Percentiles rank a stretch among this genome's conserved stretches.
These are phyloP conservation scores for Siniperca undulata DNA, from an alignment of 2,797 vertebrate genomes.

Conservation along the genomic window DNA sequence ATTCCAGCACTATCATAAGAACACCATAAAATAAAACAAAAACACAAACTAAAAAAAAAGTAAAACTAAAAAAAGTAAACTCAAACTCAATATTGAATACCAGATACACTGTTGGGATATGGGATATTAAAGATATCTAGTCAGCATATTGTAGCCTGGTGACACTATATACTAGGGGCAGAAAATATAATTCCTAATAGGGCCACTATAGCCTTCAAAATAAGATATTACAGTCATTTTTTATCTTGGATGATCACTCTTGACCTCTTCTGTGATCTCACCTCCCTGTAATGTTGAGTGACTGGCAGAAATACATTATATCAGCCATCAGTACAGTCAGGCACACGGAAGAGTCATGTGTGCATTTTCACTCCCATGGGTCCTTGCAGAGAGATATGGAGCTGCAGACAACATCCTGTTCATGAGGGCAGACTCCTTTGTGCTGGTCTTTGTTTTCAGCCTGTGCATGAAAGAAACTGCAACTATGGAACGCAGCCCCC, in stretches of 20 bases:
- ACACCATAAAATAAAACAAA: neutral
- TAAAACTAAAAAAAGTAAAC: neutral
- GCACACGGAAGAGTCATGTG: slow-evolving; percentile 42
- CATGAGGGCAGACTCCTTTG: slow-evolving; percentile 62
- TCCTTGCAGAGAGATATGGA: slow-evolving; percentile 21
- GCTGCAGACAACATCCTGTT: slow-evolving; percentile 52
- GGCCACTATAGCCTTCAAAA: neutral
- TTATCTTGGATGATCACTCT: neutral
- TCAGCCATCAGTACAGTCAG: neutral
- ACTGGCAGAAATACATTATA: neutral
- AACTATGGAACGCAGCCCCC: slow-evolving; percentile 42
- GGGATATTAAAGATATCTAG: neutral
- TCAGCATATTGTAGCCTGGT: neutral
- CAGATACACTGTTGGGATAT: neutral
- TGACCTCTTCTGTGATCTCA: neutral
- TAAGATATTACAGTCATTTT: neutral
- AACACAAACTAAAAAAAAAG: no score
- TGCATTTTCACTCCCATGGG: slow-evolving; percentile 22
- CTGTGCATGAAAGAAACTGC: slow-evolving; percentile 58
- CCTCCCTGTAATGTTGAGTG: neutral
- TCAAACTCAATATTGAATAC: neutral
- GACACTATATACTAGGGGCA: neutral
- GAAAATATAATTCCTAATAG: neutral
- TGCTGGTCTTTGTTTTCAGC: slow-evolving; percentile 70
- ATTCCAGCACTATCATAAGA: neutral